These are phyloP conservation scores for Nycteola revayana DNA, from an alignment of 2,888 invertebrate genomes.

Conservation along the genomic window DNA sequence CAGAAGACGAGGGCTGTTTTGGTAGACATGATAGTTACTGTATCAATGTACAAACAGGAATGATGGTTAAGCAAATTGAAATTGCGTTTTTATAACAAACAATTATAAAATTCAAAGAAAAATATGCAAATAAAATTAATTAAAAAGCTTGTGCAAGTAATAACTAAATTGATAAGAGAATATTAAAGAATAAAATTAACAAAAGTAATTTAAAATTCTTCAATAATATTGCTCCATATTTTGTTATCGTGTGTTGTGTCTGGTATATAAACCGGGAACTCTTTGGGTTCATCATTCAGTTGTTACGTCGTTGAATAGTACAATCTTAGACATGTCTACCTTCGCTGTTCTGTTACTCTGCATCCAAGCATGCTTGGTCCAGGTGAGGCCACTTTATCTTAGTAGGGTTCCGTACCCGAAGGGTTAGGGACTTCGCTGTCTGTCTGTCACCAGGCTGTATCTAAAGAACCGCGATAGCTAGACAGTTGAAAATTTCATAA, in stretches of 20 bases:
- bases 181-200: background rate
- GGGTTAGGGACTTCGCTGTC: too few species aligned
- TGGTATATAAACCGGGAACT: background rate
- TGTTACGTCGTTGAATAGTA: conserved; percentile 4
- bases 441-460: too few species aligned
- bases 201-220: too few species aligned
- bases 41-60: conserved; percentile 4
- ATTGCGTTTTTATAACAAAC: conserved; percentile 1
- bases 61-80: conserved; percentile 1
- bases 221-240: too few species aligned
- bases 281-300: conserved; percentile 1
- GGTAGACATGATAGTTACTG: conserved; percentile 12
- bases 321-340: conserved; percentile 14
- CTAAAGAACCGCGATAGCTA: too few species aligned
- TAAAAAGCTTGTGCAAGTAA: background rate
- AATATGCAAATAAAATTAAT: background rate
- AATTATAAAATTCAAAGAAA: background rate
- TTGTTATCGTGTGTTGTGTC: too few species aligned
- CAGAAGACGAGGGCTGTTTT: conserved; percentile 14
- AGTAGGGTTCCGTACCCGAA: too few species aligned
- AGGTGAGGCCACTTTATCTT: conserved; percentile 16
- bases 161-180: background rate
- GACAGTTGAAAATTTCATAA: too few species aligned
- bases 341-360: conserved; percentile 22
- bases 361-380: conserved; percentile 24